Evolutionary conservation across 2,113 vertebrate species (phyloP).

Genomic region (Chloropsis hardwickii): DNA sequence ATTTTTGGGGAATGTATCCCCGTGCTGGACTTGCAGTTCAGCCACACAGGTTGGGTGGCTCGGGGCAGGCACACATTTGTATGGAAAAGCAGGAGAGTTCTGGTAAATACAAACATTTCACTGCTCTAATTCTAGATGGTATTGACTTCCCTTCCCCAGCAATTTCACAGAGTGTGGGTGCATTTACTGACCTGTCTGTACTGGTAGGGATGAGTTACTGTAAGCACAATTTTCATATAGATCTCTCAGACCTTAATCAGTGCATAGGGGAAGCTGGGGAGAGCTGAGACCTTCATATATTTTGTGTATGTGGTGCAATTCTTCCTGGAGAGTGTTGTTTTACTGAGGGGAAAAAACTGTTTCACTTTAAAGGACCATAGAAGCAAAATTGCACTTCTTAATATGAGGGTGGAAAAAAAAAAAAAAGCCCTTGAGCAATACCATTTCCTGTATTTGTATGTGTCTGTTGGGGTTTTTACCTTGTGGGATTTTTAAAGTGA

Average conservation of each 20-base stretch:
- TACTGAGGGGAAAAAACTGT: not conserved
- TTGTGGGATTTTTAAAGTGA: not conserved
- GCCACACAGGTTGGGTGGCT: not conserved
- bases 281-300: not conserved
- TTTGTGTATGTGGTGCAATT: not conserved
- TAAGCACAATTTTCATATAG: not conserved
- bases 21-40: not conserved
- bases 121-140: not conserved
- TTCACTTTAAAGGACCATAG: not conserved
- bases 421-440: not conserved
- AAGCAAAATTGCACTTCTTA: slow-evolving; percentile 13
- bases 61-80: not conserved
- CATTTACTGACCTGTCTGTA: slow-evolving; percentile 45
- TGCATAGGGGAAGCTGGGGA: not conserved
- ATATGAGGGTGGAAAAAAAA: not conserved
- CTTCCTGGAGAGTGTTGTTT: not conserved
- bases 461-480: not conserved
- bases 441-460: not conserved
- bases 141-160: slow-evolving; percentile 20
- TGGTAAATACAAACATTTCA: slow-evolving; percentile 24
- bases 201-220: not conserved
- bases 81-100: slow-evolving; percentile 14
- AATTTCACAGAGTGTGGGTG: not conserved
- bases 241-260: not conserved
- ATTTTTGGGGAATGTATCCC: not conserved